Percentiles rank a stretch among this genome's conserved stretches.
Evolutionary conservation across 2,797 vertebrate genomes (phyloP).

Genomic region (Melopsittacus undulatus): DNA sequence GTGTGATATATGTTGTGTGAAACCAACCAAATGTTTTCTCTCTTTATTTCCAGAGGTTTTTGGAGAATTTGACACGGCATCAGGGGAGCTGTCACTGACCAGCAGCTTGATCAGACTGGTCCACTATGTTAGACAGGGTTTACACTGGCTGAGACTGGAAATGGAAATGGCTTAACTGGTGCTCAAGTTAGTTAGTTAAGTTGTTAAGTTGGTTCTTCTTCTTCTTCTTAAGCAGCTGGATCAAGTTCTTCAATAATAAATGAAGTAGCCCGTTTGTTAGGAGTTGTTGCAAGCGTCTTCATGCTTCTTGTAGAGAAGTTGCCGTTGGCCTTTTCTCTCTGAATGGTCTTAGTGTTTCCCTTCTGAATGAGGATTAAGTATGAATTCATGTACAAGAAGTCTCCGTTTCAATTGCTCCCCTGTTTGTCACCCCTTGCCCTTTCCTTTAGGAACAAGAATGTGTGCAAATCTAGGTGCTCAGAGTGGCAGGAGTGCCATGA

Average conservation of each 20-base stretch:
- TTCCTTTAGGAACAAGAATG: background rate
- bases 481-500: background rate
- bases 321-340: background rate
- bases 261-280: background rate
- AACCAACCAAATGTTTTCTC: background rate
- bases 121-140: conserved; percentile 81
- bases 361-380: background rate
- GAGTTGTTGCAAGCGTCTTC: background rate
- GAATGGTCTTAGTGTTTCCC: background rate
- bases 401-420: background rate
- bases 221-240: too few relatives aligned
- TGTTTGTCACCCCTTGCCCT: background rate
- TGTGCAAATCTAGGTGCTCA: background rate
- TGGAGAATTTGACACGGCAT: conserved; percentile 77
- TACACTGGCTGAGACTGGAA: conserved; percentile 84
- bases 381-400: background rate
- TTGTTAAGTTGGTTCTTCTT: too few relatives aligned
- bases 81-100: conserved; percentile 80
- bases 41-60: conserved; percentile 81
- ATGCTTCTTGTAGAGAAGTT: background rate
- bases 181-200: background rate
- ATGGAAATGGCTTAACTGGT: conserved; percentile 73
- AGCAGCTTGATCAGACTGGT: conserved; percentile 85
- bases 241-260: conserved; percentile 32
- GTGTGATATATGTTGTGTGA: background rate